phyloP scores from a whole-genome alignment of 30 jellyfish, hydroid and myxozoan genomes.

The Aurelia sp. region DNA sequence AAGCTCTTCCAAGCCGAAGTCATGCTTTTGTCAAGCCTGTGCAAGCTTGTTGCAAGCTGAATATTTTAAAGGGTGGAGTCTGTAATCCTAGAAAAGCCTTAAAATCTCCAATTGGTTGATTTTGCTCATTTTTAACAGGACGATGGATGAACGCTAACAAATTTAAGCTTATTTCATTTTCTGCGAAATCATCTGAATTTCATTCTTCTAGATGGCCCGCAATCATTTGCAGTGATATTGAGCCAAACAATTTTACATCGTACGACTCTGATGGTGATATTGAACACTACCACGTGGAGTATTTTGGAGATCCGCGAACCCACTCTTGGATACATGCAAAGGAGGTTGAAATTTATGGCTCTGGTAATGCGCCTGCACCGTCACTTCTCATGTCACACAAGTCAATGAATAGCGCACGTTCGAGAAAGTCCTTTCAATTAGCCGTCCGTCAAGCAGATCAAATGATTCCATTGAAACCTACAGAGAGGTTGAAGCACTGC shows the following conservation, averaged over 20 bases:
- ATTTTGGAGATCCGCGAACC: conserved; percentile 70
- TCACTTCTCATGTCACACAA: conserved; percentile 11
- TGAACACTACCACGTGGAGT: conserved; percentile 67
- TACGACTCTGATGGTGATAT: conserved; percentile 56
- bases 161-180: neutral
- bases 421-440: conserved; percentile 51
- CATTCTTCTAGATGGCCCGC: conserved; percentile 65
- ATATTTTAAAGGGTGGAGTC: no score
- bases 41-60: no score
- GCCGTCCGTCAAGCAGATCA: conserved; percentile 58
- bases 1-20: no score
- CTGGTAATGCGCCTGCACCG: conserved; percentile 69
- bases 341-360: conserved; percentile 60
- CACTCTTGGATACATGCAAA: conserved; percentile 71
- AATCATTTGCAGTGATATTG: conserved; percentile 56
- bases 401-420: conserved; percentile 12
- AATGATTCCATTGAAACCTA: conserved; percentile 8
- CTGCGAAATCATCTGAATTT: neutral
- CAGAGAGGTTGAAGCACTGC: conserved; percentile 53
- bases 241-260: conserved; percentile 22
- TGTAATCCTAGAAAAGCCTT: no score
- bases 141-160: neutral
- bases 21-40: no score
- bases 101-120: no score
- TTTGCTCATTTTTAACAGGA: no score